Percentiles rank a stretch among this genome's conserved stretches.
Evolutionary conservation across 64 coral and sea anemone species (phyloP).

Genomic region (Cladopsammia gracilis): DNA sequence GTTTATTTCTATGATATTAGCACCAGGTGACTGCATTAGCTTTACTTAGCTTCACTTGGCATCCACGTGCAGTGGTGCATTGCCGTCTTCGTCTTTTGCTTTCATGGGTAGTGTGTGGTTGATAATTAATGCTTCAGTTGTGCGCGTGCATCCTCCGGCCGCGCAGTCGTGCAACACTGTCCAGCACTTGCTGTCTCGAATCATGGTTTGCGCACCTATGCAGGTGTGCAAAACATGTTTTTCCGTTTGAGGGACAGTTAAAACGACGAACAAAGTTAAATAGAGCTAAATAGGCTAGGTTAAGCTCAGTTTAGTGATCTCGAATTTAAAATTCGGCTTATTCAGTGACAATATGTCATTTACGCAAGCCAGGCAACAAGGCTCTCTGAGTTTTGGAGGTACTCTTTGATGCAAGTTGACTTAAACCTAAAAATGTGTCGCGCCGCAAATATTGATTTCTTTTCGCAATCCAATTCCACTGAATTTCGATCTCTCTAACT

Average conservation of each 20-base stretch:
- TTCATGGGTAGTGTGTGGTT: background rate
- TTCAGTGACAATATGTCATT: too few species aligned
- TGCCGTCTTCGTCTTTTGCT: constrained; percentile 32
- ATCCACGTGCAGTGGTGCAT: constrained; percentile 73
- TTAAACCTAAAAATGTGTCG: too few species aligned
- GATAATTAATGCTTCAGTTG: background rate
- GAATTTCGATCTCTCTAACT: too few species aligned
- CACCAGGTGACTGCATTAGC: constrained; percentile 62
- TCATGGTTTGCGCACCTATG: constrained; percentile 44
- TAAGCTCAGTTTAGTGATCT: too few species aligned
- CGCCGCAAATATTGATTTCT: too few species aligned
- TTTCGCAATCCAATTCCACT: too few species aligned
- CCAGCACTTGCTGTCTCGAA: constrained; percentile 69
- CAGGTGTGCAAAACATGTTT: constrained; percentile 10
- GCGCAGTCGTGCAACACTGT: constrained; percentile 62
- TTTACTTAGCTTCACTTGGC: constrained; percentile 49
- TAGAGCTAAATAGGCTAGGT: too few species aligned
- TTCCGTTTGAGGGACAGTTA: background rate
- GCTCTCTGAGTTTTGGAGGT: too few species aligned
- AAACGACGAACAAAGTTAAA: background rate
- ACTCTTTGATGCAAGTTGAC: too few species aligned
- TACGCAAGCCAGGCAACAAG: too few species aligned
- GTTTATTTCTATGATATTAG: constrained; percentile 47
- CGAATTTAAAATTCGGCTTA: too few species aligned
- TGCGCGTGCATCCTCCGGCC: constrained; percentile 21